Conservation (phyloP, 2,888 invertebrate species). For the Pyrocoelia pectoralis region DNA sequence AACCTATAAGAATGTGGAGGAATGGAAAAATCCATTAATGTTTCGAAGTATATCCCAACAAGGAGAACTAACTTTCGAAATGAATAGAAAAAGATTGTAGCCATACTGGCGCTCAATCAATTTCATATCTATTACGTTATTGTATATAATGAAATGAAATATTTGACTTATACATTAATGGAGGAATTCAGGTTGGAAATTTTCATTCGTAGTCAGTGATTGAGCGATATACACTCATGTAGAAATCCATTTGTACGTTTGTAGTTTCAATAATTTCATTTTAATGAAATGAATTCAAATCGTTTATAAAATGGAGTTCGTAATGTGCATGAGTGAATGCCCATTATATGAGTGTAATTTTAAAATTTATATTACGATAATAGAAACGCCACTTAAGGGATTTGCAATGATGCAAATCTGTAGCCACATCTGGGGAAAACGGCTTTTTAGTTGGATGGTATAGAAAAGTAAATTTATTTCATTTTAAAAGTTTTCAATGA, state of each 20-base stretch:
- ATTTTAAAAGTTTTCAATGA: background rate
- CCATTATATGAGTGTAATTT: background rate
- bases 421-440: background rate
- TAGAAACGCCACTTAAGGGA: slow-evolving; percentile 1
- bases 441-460: background rate
- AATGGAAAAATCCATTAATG: background rate
- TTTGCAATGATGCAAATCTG: background rate
- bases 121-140: background rate
- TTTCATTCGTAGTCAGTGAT: no score
- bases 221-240: no score
- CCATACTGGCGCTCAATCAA: slow-evolving; percentile 1
- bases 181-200: background rate
- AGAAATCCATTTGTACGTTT: no score
- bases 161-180: background rate
- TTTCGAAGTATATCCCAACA: background rate
- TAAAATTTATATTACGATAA: background rate
- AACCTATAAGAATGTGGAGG: background rate
- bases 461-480: slow-evolving; percentile 1
- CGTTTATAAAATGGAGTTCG: background rate
- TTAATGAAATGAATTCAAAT: background rate
- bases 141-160: background rate
- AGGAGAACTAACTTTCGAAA: background rate
- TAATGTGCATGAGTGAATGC: background rate
- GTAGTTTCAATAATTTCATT: no score
- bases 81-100: slow-evolving; percentile 1